Base-by-base conservation (phyloP, 2,113 vertebrate genomes). In the Erinaceus europaeus region DNA sequence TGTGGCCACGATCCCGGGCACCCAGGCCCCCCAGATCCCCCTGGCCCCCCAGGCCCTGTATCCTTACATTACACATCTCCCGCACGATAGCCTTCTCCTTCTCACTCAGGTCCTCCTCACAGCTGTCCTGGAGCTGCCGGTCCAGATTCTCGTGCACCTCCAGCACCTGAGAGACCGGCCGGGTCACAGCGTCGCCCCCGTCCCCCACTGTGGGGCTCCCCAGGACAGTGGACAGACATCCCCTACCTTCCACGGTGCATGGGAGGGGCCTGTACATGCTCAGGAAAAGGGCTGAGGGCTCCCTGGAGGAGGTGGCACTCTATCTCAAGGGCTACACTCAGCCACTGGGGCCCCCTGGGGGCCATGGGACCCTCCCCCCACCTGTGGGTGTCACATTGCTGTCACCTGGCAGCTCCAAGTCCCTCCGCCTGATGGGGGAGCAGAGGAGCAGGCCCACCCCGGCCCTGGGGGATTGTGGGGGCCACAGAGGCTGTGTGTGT, bases 131-230 rank as follows among this genome's bases (percentile, higher is more conserved):
- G 91, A 97, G 95, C 94, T 98, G 98, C 91, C 98, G 98, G 96
- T 99, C 98, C 97, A 99, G 90, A 96, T 99, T 99, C 96, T 99
- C 99, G 18, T 99, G 98, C 38, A 99, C 99, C 95, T 99, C 98
- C 92, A 99, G 97, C 87, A 99, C 99, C 99, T 99, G 95, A 71
- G 92, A 76, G 80, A 59, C 82, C 1, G 18, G 59, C 1, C 34
- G 17, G 25, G 21, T 42, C 52, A 36, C 25, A 57, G 52, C 6
- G 18, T 6, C 18, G 14, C 15, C 50, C 18, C 52, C 52, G 23
- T 14, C 52, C 52, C 6, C 52, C 52, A 17, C 18, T n/a, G n/a
- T n/a, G n/a, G n/a, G 14, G 52, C 52, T 21, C 52, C 52, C 52
- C 15, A 23, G 55, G 55, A 27, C n/a, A n/a, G n/a, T n/a, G n/a